These are phyloP conservation scores for Pterocles burchelli DNA, from an alignment of 2,113 vertebrate species.

Conservation along the genomic window DNA sequence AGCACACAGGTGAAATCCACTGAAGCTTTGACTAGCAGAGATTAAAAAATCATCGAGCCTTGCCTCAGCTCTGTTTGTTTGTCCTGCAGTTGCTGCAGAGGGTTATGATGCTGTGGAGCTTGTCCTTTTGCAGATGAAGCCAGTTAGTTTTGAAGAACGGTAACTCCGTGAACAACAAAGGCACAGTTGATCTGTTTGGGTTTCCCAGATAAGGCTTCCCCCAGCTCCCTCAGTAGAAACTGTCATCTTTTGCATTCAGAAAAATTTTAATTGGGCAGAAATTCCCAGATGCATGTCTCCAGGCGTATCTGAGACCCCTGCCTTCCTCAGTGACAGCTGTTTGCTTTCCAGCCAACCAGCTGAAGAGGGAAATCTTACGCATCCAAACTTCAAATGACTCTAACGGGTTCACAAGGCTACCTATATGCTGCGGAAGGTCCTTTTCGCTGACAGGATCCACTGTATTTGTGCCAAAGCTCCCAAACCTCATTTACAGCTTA, in stretches of 20 bases:
- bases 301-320: constrained; percentile 27
- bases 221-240: background rate
- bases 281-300: constrained; percentile 13
- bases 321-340: constrained; percentile 25
- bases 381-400: background rate
- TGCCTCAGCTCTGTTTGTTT: background rate
- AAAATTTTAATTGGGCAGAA: constrained; percentile 48
- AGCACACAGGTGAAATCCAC: background rate
- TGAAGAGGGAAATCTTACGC: background rate
- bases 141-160: background rate
- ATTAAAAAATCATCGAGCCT: background rate
- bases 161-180: accelerated
- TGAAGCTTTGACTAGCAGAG: background rate
- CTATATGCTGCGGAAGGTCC: background rate
- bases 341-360: background rate
- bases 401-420: background rate
- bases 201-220: background rate
- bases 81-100: background rate
- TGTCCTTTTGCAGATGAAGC: background rate
- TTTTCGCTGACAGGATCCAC: constrained; percentile 2
- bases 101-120: background rate
- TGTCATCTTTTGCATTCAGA: background rate
- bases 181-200: background rate
- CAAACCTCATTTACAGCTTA: background rate
- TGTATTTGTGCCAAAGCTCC: constrained; percentile 44